Base-by-base conservation (phyloP, 2,888 invertebrate genomes). In the Nasonia oneida region DNA sequence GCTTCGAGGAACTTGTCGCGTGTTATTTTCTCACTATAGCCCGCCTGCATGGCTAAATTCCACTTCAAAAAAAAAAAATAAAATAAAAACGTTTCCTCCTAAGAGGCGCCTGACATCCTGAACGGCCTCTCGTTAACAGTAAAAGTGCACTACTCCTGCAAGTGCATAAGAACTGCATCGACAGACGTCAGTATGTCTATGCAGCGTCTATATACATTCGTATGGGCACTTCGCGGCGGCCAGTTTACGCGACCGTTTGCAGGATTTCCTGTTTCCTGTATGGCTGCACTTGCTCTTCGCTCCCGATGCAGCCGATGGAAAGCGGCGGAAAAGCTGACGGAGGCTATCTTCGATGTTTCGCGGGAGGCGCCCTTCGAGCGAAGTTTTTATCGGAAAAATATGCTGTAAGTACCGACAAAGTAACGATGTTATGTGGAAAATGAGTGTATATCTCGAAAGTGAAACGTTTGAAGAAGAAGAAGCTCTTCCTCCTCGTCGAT, bases 191-290 rank as follows among this genome's bases (percentile, higher is more conserved):
- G 70, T 3, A 23, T 70, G n/a, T 61, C 18, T 61, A n/a, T 57
- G 57, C 57, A 57, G 18, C 57, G n/a, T 57, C 57, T 57, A 10
- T 42, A 47, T 47, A 29, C 29, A 61, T n/a, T 61, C 57, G n/a
- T 61, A 61, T 61, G 57, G 57, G 57, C 57, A 61, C 57, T 61
- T 61, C 57, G 23, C 57, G 5, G 1, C 70, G 70, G 33, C 14
- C 70, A 70, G 70, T 70, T 70, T 70, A 15, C 70, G 70, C 70
- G 33, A 37, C 70, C 70, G 70, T 61, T 61, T 29, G 70, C 70
- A 70, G 70, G 70, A 70, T 70, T 70, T 70, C 70, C 70, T 70
- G 70, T 70, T 70, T 70, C 70, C 70, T 70, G 70, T 12, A 18
- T 1, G 29, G 1, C 29, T 29, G 37, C 70, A 23, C 70, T 37